Evolutionary conservation across 1,140 invertebrate genomes (phyloP), one percentile per base, ranked within the genome.

Genomic region (Caenorhabditis inopinata): DNA sequence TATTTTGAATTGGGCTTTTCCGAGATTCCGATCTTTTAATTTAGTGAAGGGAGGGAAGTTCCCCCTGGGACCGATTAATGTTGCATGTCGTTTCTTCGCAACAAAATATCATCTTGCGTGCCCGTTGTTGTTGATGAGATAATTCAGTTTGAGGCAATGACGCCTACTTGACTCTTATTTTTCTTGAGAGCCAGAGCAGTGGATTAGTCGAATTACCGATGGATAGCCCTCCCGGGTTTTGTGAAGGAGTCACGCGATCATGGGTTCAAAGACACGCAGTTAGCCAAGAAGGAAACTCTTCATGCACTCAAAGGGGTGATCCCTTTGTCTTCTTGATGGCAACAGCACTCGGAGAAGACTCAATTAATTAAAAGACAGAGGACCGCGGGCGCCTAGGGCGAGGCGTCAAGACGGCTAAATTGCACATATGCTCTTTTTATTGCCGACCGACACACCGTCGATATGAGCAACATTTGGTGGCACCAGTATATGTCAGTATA

Each of bases 51-150:
- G 9, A 3, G 5, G 7, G n/a, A 42, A 42, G 4, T 16, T 14
- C 49, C 32, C 58, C 58, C 58, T 32, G 58, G 58, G 58, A 68
- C 58, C 58, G 58, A 68, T 68, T 68, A 68, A 68, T 68, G 58
- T 68, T 68, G 58, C 58, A 68, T 68, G 58, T 68, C 58, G 27
- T 21, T 25, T 58, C 27, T 18, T 38, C n/a, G 11, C 32, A 29
- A 16, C 32, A 21, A 6, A 38, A 21, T 29, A 68, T 42, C 58
- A 38, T 32, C 12, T 32, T 21, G 27, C 9, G 23, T 23, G 9
- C 14, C 48, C 27, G 23, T 25, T 58, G 21, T 62, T 42, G 58
- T 68, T 68, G 58, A 68, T 68, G 58, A 68, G 58, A 68, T 68
- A 68, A 38, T 42, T 68, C 58, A 68, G 58, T 68, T 68, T 68